Conservation (phyloP, 2,888 invertebrate genomes). For the Metallyticus violacea region DNA sequence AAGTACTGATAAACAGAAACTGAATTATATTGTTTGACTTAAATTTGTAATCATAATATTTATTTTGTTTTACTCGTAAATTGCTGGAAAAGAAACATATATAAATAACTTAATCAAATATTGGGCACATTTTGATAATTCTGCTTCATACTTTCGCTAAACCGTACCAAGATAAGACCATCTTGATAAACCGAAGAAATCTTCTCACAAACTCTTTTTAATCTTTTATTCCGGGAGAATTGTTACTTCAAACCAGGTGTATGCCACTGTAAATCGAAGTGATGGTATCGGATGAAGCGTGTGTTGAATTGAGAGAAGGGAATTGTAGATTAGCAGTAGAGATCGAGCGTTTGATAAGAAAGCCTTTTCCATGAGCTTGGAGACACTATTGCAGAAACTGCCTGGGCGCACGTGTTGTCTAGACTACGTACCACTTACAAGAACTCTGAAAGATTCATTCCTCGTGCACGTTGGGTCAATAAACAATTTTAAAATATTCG, state of each 20-base stretch:
- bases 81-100: too few relatives aligned
- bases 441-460: not conserved
- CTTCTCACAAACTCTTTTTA: not conserved
- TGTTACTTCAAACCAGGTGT: not conserved
- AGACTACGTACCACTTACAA: not conserved
- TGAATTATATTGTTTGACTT: too few relatives aligned
- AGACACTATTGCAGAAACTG: not conserved
- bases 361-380: not conserved
- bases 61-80: too few relatives aligned
- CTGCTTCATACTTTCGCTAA: too few relatives aligned
- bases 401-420: not conserved
- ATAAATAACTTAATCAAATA: too few relatives aligned
- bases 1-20: too few relatives aligned
- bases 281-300: not conserved
- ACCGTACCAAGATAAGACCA: too few relatives aligned
- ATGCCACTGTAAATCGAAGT: not conserved
- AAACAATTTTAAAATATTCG: not conserved
- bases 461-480: not conserved
- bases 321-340: not conserved
- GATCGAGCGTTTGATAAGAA: not conserved
- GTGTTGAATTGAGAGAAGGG: not conserved
- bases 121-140: too few relatives aligned
- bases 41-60: too few relatives aligned
- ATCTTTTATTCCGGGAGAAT: not conserved
- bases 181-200: too few relatives aligned